phyloP scores from a whole-genome alignment of 2,113 vertebrate species.

The Sitta europaea region DNA sequence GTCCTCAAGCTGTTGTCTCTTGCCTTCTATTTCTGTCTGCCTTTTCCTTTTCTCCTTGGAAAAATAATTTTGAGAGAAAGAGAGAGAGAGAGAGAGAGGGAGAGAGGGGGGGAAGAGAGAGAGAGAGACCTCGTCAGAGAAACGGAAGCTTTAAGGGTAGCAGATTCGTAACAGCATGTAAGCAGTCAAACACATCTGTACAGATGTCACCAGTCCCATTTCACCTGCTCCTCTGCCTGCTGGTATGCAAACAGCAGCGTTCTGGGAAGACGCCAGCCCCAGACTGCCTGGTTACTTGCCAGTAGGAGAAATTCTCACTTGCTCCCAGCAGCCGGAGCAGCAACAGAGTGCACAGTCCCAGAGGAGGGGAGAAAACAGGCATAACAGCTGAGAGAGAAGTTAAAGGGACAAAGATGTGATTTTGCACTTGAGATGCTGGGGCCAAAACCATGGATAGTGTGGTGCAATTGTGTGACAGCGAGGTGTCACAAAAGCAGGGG shows the following conservation, averaged over 20 bases:
- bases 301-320: slow-evolving; percentile 65
- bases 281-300: slow-evolving; percentile 30
- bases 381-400: slow-evolving; percentile 30
- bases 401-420: slow-evolving; percentile 53
- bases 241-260: slow-evolving; percentile 37
- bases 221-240: slow-evolving; percentile 66
- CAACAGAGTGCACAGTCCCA: slow-evolving; percentile 64
- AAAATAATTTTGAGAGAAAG: slow-evolving; percentile 59
- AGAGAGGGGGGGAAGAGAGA: slow-evolving; percentile 33
- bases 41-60: slow-evolving; percentile 94
- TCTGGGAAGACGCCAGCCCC: slow-evolving; percentile 57
- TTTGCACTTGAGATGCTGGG: background rate
- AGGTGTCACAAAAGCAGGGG: background rate
- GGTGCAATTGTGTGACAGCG: background rate
- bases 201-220: slow-evolving; percentile 56
- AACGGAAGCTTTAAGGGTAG: slow-evolving; percentile 47
- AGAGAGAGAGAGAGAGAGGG: slow-evolving; percentile 41
- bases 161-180: slow-evolving; percentile 31
- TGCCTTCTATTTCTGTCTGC: slow-evolving; percentile 94
- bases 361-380: slow-evolving; percentile 58
- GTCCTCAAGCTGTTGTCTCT: slow-evolving; percentile 91
- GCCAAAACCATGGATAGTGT: background rate
- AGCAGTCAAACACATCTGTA: slow-evolving; percentile 60
- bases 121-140: slow-evolving; percentile 58
- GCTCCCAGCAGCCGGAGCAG: slow-evolving; percentile 40